A percentile compares a stretch with the other conserved stretches of the same genome.
Evolutionary conservation across 2,113 vertebrate species (phyloP).

Genomic region (Ctenomys sociabilis): DNA sequence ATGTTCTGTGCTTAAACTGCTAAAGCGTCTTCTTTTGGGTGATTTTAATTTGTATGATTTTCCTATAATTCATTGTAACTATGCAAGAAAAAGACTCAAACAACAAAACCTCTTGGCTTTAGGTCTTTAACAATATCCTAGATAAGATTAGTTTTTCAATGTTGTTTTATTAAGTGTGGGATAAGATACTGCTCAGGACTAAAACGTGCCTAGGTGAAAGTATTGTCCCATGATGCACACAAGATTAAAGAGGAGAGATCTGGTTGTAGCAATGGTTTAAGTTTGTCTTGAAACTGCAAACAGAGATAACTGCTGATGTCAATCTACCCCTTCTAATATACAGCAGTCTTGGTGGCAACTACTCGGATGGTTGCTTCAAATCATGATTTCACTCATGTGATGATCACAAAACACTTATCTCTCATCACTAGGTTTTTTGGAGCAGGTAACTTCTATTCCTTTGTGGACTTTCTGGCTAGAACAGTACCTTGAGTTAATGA

Average conservation of each 20-base stretch:
- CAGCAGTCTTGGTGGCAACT: not conserved
- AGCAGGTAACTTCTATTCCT: not conserved
- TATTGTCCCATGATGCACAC: not conserved
- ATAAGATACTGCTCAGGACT: not conserved
- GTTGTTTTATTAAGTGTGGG: conserved; percentile 32
- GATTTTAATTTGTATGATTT: not conserved
- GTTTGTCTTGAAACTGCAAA: conserved; percentile 18
- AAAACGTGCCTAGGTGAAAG: not conserved
- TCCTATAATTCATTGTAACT: not conserved
- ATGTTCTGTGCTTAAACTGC: not conserved
- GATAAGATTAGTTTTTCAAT: conserved; percentile 12
- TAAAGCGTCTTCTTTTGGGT: not conserved
- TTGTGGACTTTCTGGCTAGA: not conserved
- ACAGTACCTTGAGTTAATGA: conserved; percentile 36
- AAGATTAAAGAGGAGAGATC: not conserved
- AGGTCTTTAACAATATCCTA: conserved; percentile 1
- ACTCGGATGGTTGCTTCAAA: conserved; percentile 25
- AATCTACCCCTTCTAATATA: not conserved
- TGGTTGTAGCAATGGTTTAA: conserved; percentile 17
- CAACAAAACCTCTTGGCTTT: not conserved
- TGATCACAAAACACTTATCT: not conserved
- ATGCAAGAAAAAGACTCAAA: not conserved
- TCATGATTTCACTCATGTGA: not conserved
- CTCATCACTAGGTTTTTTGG: not conserved
- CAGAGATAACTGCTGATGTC: not conserved